A percentile compares a stretch with the other conserved stretches of the same genome.
Evolutionary conservation across 2,797 vertebrate genomes (phyloP).

Genomic region (Poliocrania exsul): DNA sequence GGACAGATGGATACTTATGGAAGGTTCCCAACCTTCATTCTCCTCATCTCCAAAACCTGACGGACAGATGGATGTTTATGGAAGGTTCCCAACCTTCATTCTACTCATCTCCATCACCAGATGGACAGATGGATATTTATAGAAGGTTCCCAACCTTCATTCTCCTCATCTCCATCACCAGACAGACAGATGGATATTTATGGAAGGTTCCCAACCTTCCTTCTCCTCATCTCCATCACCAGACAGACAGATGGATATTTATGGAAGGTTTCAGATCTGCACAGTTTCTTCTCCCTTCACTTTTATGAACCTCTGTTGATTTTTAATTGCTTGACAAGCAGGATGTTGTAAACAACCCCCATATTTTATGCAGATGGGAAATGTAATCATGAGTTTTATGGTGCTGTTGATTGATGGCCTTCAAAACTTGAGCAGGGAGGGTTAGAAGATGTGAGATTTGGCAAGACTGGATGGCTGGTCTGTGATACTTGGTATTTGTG

Average conservation of each 20-base stretch:
- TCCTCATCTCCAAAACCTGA: no score
- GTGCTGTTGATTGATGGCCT: neutral
- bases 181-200: no score
- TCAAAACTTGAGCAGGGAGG: neutral
- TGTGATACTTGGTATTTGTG: neutral
- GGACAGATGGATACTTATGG: no score
- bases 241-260: neutral
- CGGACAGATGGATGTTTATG: neutral
- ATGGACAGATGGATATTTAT: slow-evolving; percentile 15
- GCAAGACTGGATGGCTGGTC: neutral
- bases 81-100: neutral
- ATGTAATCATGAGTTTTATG: slow-evolving; percentile 9
- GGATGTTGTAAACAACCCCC: slow-evolving; percentile 11
- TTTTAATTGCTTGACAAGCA: slow-evolving; percentile 24
- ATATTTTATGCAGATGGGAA: neutral
- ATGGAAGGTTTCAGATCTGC: neutral
- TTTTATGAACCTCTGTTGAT: neutral
- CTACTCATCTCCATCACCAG: neutral
- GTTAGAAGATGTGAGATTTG: neutral
- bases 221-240: no score
- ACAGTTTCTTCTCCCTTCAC: neutral
- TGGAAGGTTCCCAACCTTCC: no score
- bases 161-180: no score
- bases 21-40: no score
- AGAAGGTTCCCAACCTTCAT: neutral